Percentiles rank a stretch among this genome's conserved stretches.
phyloP scores from a whole-genome alignment of 2,113 vertebrate species.

The Epinephelus fuscoguttatus region DNA sequence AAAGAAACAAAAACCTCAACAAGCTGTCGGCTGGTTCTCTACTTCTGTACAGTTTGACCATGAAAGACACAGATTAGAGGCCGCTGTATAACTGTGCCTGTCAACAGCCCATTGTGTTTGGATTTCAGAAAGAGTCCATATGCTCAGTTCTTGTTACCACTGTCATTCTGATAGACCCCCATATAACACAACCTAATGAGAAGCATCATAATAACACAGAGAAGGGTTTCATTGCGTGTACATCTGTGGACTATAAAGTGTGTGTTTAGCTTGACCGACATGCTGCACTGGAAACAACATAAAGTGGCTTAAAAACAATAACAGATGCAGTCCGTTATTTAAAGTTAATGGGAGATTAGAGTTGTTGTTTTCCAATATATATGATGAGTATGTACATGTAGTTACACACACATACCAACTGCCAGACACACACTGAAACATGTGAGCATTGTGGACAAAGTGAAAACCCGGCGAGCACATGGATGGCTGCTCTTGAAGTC shows the following conservation, averaged over 20 bases:
- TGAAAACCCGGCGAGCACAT: neutral
- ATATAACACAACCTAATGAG: constrained; percentile 13
- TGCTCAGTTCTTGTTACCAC: constrained; percentile 33
- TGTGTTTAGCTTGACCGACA: constrained; percentile 17
- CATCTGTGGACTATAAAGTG: constrained; percentile 35
- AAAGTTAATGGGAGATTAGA: constrained; percentile 23
- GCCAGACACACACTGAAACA: neutral
- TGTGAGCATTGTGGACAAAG: neutral
- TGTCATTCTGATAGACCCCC: constrained; percentile 3
- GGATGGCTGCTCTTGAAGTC: neutral
- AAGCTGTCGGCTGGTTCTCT: constrained; percentile 5
- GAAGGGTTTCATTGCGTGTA: neutral
- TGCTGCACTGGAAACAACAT: constrained; percentile 31
- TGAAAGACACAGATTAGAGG: constrained; percentile 41
- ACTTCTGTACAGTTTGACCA: constrained; percentile 21
- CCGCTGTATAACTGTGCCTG: constrained; percentile 6
- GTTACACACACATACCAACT: neutral
- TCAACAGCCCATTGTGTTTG: constrained; percentile 50
- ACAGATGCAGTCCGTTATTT: constrained; percentile 48
- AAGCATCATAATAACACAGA: constrained; percentile 32
- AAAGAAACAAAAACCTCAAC: constrained; percentile 25
- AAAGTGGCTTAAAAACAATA: constrained; percentile 41
- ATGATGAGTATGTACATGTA: neutral
- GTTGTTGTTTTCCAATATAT: constrained; percentile 6
- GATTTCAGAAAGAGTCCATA: constrained; percentile 42